These are phyloP conservation scores for Phocides pigmalion DNA, from an alignment of 1,140 invertebrate species.

Conservation along the genomic window DNA sequence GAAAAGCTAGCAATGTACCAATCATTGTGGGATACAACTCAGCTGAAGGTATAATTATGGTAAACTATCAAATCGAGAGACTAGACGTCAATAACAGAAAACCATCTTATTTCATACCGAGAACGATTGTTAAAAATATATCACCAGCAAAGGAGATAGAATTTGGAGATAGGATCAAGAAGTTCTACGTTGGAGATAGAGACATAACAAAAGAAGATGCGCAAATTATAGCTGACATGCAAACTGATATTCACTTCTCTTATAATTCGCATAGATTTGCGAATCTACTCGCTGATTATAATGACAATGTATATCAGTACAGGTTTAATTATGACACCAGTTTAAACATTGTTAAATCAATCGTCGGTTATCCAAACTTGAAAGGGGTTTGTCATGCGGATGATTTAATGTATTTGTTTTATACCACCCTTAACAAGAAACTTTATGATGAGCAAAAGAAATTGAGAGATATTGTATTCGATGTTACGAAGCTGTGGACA, in stretches of 20 bases:
- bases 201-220: constrained; percentile 54
- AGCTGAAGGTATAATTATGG: constrained; percentile 82
- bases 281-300: constrained; percentile 44
- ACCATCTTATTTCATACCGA: constrained; percentile 61
- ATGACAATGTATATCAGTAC: constrained; percentile 76
- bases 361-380: constrained; percentile 44
- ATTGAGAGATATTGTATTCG: constrained; percentile 51
- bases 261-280: constrained; percentile 70
- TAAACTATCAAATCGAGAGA: constrained; percentile 52
- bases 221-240: constrained; percentile 56
- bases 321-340: constrained; percentile 72
- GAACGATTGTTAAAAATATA: constrained; percentile 43
- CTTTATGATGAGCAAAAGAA: constrained; percentile 57
- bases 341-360: constrained; percentile 58
- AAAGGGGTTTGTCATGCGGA: constrained; percentile 85
- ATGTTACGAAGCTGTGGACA: constrained; percentile 86
- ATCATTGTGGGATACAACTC: constrained; percentile 85
- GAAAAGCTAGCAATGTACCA: constrained; percentile 83
- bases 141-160: constrained; percentile 44
- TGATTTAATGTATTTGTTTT: constrained; percentile 86
- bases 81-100: constrained; percentile 50
- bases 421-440: constrained; percentile 66
- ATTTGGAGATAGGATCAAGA: constrained; percentile 63
- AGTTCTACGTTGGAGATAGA: constrained; percentile 77
- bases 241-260: constrained; percentile 70